These are phyloP conservation scores for Fulmarus glacialis DNA, from an alignment of 2,113 vertebrate species.

Conservation along the genomic window DNA sequence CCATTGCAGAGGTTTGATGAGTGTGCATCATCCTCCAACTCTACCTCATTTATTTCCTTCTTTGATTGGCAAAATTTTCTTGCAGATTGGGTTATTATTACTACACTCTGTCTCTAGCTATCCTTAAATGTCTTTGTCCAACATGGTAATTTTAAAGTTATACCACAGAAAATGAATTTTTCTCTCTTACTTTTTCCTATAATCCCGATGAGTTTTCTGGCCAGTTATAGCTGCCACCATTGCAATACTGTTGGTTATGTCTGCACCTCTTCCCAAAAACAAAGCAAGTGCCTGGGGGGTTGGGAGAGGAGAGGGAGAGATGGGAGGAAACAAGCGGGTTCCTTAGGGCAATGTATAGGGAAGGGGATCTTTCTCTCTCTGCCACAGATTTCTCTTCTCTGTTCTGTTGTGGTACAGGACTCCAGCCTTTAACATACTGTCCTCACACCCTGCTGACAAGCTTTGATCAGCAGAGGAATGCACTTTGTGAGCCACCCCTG, in stretches of 20 bases:
- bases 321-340: rapidly evolving
- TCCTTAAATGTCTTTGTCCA: background rate
- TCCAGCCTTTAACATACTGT: background rate
- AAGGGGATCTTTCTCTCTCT: background rate
- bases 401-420: background rate
- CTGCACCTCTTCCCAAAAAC: background rate
- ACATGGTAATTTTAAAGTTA: background rate
- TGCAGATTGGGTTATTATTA: background rate
- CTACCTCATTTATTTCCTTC: background rate
- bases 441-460: background rate
- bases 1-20: background rate
- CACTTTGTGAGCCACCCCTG: background rate
- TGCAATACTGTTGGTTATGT: background rate
- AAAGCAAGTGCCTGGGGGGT: background rate
- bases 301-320: background rate
- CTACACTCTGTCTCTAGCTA: background rate
- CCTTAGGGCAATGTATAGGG: background rate
- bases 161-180: background rate
- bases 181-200: background rate
- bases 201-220: background rate
- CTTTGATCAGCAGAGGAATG: background rate
- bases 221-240: background rate
- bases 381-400: background rate
- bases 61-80: background rate
- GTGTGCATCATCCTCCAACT: background rate